phyloP scores from a whole-genome alignment of 2,888 invertebrate genomes.

The Thysanoteuthis rhombus region DNA sequence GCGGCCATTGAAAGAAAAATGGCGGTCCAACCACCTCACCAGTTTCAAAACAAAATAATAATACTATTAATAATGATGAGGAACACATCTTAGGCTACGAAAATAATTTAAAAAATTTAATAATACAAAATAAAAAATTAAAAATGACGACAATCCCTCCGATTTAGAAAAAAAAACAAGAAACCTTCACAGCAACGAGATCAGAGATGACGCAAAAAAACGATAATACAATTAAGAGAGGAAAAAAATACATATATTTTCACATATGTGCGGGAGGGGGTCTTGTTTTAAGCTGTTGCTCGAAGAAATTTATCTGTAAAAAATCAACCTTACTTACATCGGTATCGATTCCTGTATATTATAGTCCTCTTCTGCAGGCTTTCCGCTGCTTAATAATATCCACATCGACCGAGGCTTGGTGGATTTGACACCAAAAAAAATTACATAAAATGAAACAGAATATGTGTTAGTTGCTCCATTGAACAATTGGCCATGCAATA shows the following conservation, averaged over 20 bases:
- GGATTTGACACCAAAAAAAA: slow-evolving; percentile 26
- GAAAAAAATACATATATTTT: neutral
- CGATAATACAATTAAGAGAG: neutral
- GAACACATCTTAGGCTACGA: neutral
- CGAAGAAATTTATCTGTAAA: slow-evolving; percentile 16
- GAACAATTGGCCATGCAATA: slow-evolving; percentile 45
- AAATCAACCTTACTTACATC: neutral
- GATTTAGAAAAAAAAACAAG: neutral
- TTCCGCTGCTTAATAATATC: slow-evolving; percentile 21
- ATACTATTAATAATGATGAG: neutral
- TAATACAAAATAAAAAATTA: too few species aligned
- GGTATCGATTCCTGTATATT: slow-evolving; percentile 21
- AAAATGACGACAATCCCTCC: too few species aligned
- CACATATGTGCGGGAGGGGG: neutral
- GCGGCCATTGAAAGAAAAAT: slow-evolving; percentile 26
- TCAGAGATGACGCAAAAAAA: slow-evolving; percentile 15
- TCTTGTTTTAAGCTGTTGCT: slow-evolving; percentile 24
- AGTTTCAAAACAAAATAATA: slow-evolving; percentile 21
- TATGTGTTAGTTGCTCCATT: slow-evolving; percentile 29
- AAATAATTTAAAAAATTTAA: neutral
- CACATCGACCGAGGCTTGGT: slow-evolving; percentile 16
- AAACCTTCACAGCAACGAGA: neutral
- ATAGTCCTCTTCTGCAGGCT: slow-evolving; percentile 20
- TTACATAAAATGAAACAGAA: slow-evolving; percentile 26
- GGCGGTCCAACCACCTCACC: slow-evolving; percentile 24